These are phyloP conservation scores for Bombus sylvicola DNA, from an alignment of 1,140 invertebrate genomes.

Conservation along the genomic window DNA sequence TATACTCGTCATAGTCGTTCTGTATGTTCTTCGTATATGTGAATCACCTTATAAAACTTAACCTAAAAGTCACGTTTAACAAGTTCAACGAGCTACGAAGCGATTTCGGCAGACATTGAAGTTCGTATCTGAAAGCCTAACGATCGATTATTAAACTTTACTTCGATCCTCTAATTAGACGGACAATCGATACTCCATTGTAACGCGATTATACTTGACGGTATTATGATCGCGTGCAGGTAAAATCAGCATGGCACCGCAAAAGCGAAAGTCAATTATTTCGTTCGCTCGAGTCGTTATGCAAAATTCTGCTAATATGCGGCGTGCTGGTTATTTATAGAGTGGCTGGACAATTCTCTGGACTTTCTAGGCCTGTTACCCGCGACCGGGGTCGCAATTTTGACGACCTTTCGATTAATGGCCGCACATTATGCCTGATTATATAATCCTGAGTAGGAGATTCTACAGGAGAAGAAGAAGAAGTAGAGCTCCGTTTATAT, in stretches of 20 bases:
- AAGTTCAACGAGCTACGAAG: not conserved
- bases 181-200: not conserved
- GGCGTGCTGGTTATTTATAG: conserved; percentile 26
- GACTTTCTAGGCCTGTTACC: conserved; percentile 21
- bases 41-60: not conserved
- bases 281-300: conserved; percentile 16
- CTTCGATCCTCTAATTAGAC: not conserved
- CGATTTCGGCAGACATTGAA: not conserved
- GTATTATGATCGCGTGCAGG: not conserved
- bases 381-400: conserved; percentile 12
- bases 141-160: not conserved
- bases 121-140: not conserved
- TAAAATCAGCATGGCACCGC: not conserved
- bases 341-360: conserved; percentile 1
- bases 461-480: not conserved
- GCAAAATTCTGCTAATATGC: conserved; percentile 21
- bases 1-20: no score
- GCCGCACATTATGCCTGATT: not conserved
- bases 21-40: no score
- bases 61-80: not conserved
- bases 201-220: not conserved
- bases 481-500: not conserved
- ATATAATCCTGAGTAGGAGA: not conserved
- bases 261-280: conserved; percentile 39
- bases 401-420: conserved; percentile 24